Evolutionary conservation across 2,888 invertebrate genomes (phyloP), one percentile per base, ranked within the genome.

Genomic region (Neocrepidodera transversa): DNA sequence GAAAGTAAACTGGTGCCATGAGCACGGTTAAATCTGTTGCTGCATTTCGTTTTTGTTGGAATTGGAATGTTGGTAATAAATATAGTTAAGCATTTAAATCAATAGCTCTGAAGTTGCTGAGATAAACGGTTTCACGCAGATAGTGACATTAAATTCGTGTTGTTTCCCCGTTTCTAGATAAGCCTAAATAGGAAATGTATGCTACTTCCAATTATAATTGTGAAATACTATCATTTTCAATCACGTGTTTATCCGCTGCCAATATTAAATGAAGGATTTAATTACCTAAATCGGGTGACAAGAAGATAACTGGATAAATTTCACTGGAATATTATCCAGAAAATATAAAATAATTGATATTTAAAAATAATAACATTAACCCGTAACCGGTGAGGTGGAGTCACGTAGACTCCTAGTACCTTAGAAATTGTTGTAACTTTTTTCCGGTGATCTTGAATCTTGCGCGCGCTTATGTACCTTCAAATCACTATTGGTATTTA

Each of bases 1-100:
- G 68, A 68, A 69, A 69, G 67, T 66, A 68, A 67, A 69, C 65
- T 63, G 62, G 50, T 58, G 64, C 62, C 51, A 60, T 63, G 66
- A 64, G 64, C 57, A 58, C 52, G 58, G 64, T 60, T 62, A 53
- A 60, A 64, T 55, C 42, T 35, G 53, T 53, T 53, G 62, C 65
- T 67, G 51, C 58, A 43, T 56, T 50, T 48, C 51, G 62, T 63
- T 65, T 66, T 17, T 14, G 45, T 16, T 20, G 13, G 42, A n/a
- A 42, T 42, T 42, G 42, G 42, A 11, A 23, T 14, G 20, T 42
- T 20, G 20, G 20, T 42, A 42, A 42, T 42, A 42, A 42, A 42
- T 42, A 43, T 43, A 43, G 43, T 53, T 53, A 43, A 53, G 43
- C 53, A 53, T 53, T 43, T 53, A 53, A 53, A 53, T 53, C 53